Percentiles rank a stretch among this genome's conserved stretches.
phyloP scores from a whole-genome alignment of 1,140 invertebrate species.

The Phocides pigmalion region DNA sequence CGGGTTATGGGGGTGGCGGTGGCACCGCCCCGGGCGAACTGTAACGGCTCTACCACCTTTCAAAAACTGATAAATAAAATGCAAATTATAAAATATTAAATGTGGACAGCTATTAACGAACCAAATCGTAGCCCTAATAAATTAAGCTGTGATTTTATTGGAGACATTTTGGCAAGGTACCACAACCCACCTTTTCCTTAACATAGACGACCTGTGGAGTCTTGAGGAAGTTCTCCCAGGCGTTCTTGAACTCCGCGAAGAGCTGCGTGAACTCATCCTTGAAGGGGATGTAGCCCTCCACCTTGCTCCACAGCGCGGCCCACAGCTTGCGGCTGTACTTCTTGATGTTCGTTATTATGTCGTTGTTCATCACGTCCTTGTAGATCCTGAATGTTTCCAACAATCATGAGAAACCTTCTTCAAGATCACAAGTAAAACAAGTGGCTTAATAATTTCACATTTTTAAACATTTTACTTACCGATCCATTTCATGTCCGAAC shows the following conservation, averaged over 20 bases:
- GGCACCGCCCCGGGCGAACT: no score
- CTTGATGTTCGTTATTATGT: constrained; percentile 89
- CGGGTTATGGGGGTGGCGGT: no score
- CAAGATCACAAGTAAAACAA: no score
- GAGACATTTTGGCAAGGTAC: no score
- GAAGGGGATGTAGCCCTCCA: constrained; percentile 90
- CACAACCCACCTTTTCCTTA: constrained; percentile 66
- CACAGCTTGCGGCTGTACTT: constrained; percentile 89
- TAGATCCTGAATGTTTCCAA: constrained; percentile 66
- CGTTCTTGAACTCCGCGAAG: constrained; percentile 87
- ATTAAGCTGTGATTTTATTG: no score
- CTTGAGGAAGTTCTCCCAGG: constrained; percentile 88
- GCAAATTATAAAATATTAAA: background rate
- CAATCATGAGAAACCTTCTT: no score
- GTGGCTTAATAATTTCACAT: no score
- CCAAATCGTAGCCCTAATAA: no score
- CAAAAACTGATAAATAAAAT: constrained; percentile 41
- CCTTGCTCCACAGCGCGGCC: constrained; percentile 89
- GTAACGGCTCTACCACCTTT: constrained; percentile 90
- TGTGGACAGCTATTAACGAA: no score
- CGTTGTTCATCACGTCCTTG: constrained; percentile 86
- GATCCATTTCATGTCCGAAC: constrained; percentile 91
- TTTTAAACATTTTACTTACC: constrained; percentile 47
- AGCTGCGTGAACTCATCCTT: constrained; percentile 90
- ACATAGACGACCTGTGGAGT: constrained; percentile 88